Evolutionary conservation across 2,113 vertebrate species (phyloP), one percentile per base, ranked within the genome.

Genomic region (Scomber colias): DNA sequence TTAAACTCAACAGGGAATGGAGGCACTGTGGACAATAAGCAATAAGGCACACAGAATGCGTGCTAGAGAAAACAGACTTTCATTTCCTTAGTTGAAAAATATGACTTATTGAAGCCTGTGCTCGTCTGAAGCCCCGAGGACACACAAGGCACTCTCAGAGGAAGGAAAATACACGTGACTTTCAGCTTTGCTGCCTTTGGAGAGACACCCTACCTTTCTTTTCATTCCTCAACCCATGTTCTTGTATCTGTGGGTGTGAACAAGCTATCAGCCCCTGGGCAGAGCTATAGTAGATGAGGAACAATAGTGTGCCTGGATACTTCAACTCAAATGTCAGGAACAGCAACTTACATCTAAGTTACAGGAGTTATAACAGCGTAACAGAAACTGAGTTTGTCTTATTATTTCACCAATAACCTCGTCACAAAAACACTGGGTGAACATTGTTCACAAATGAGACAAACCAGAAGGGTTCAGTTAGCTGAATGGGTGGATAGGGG

Each of bases 81-180:
- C 61, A 90, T 94, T 91, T 93, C 88, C 82, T 62, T 35, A 45
- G 72, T 53, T 73, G 77, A 77, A 83, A 27, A 81, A 68, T 56
- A 16, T 70, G 68, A 62, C 75, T 86, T 86, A 73, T 60, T 83
- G 31, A 71, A 86, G 64, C 19, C 68, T 12, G 11, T 35, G 45
- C 75, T 83, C 79, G 70, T 59, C 17, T 66, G 51, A 60, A 69
- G 76, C 69, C 85, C 65, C 1, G 69, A 71, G 62, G 80, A 68
- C 81, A 44, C 0, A 15, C 56, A 61, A 74, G 50, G 30, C 63
- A 76, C 40, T 63, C 71, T 86, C 61, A 54, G 45, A 77, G 77
- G 68, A 88, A 87, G 87, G 80, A 45, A 82, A 85, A 87, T 45
- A 67, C 85, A 79, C 3, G 14, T 67, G 51, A 70, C 14, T 0